Evolutionary conservation across 2,888 invertebrate species (phyloP).

Genomic region (Polyommatus iphigenia): DNA sequence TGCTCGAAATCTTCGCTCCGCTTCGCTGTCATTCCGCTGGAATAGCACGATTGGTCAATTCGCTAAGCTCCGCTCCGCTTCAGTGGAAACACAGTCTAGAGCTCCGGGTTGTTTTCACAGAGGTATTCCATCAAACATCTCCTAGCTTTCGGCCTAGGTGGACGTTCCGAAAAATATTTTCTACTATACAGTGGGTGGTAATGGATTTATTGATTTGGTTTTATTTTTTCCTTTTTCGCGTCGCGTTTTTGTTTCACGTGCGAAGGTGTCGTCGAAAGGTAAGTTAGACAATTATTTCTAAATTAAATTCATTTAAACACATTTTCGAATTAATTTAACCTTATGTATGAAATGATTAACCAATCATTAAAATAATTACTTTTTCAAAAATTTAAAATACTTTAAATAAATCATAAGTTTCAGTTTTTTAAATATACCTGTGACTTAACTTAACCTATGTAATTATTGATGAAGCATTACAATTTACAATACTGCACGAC

Average conservation of each 20-base stretch:
- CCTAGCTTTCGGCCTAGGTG: conserved; percentile 17
- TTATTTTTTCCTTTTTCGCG: neutral
- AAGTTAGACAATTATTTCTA: neutral
- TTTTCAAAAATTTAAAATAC: no score
- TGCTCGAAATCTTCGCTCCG: no score
- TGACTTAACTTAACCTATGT: no score
- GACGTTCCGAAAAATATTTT: conserved; percentile 22
- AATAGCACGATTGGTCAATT: no score
- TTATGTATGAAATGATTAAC: neutral
- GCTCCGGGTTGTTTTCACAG: neutral
- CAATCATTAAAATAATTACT: neutral
- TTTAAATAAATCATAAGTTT: no score
- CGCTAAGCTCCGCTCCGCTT: no score
- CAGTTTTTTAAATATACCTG: no score
- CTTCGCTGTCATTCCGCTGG: no score
- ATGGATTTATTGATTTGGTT: neutral
- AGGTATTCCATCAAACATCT: conserved; percentile 3
- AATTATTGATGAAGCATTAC: no score
- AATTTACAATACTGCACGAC: no score
- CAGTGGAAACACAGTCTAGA: no score
- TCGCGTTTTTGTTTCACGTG: neutral
- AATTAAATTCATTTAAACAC: neutral
- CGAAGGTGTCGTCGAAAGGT: neutral
- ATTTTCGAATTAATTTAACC: neutral
- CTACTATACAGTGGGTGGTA: neutral